These are phyloP conservation scores for Elymnias hypermnestra DNA, from an alignment of 1,140 invertebrate genomes.

Conservation along the genomic window DNA sequence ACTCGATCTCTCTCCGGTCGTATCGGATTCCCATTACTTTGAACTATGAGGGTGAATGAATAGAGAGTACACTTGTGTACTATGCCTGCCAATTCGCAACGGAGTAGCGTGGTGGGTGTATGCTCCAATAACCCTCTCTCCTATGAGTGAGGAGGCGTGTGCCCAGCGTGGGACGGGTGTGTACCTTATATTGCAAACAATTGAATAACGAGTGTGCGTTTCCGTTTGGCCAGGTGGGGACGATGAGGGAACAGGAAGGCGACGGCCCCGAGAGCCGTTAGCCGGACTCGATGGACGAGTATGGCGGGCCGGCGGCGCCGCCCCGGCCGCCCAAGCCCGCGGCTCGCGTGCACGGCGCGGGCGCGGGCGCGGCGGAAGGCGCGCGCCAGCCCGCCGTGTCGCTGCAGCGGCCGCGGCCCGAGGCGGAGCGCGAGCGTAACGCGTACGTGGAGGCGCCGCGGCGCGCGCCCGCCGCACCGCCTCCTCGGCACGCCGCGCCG, in stretches of 20 bases:
- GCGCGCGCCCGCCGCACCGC: constrained; percentile 48
- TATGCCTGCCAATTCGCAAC: too few species aligned
- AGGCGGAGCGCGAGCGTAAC: constrained; percentile 85
- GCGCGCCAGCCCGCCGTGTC: constrained; percentile 80
- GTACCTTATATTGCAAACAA: too few species aligned
- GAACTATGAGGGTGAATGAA: too few species aligned
- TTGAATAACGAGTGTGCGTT: constrained; percentile 6
- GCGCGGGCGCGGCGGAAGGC: constrained; percentile 44
- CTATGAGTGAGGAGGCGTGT: too few species aligned
- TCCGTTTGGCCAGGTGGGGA: constrained; percentile 71
- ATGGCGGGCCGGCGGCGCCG: constrained; percentile 80
- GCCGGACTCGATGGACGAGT: constrained; percentile 72
- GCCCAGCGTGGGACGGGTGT: too few species aligned
- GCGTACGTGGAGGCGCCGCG: constrained; percentile 90
- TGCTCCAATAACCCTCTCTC: too few species aligned
- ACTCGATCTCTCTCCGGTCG: too few species aligned
- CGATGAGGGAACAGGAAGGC: constrained; percentile 79
- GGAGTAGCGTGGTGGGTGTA: too few species aligned
- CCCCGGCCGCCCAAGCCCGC: constrained; percentile 79
- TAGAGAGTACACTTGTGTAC: too few species aligned
- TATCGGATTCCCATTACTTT: too few species aligned
- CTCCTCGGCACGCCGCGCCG: constrained; percentile 76
- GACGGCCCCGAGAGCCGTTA: constrained; percentile 76
- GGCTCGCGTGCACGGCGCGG: constrained; percentile 78
- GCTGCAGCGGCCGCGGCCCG: constrained; percentile 84